These are phyloP conservation scores for Channa argus DNA, from an alignment of 2,113 vertebrate genomes.

Conservation along the genomic window DNA sequence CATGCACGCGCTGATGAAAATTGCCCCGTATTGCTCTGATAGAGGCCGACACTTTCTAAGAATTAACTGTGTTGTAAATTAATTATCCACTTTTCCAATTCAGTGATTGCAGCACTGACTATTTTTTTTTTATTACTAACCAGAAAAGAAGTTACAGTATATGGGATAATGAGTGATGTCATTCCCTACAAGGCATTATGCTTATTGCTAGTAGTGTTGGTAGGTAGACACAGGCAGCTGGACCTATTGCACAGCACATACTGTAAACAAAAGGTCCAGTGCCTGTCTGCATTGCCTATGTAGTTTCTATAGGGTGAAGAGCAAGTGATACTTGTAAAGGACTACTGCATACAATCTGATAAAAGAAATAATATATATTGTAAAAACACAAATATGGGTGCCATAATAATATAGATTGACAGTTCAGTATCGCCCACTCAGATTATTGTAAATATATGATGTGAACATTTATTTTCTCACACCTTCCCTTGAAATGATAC, in stretches of 20 bases:
- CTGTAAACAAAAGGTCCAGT: conserved; percentile 56
- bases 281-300: conserved; percentile 49
- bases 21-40: conserved; percentile 28
- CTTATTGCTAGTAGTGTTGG: conserved; percentile 31
- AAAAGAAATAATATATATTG: conserved; percentile 59
- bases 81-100: conserved; percentile 23
- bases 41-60: conserved; percentile 18
- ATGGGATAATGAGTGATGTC: conserved; percentile 14
- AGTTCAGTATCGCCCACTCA: conserved; percentile 32
- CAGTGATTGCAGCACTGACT: conserved; percentile 23
- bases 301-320: conserved; percentile 37
- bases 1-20: conserved; percentile 17
- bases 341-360: conserved; percentile 43
- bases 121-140: conserved; percentile 57
- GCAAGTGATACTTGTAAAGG: conserved; percentile 33
- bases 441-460: conserved; percentile 68
- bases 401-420: conserved; percentile 43
- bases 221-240: conserved; percentile 32
- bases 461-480: conserved; percentile 63
- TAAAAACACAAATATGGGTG: conserved; percentile 47
- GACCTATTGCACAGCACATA: conserved; percentile 48
- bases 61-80: neutral
- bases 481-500: conserved; percentile 44
- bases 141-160: conserved; percentile 21
- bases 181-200: neutral